Conservation (phyloP, 2,113 vertebrate genomes). For the Sula dactylatra region DNA sequence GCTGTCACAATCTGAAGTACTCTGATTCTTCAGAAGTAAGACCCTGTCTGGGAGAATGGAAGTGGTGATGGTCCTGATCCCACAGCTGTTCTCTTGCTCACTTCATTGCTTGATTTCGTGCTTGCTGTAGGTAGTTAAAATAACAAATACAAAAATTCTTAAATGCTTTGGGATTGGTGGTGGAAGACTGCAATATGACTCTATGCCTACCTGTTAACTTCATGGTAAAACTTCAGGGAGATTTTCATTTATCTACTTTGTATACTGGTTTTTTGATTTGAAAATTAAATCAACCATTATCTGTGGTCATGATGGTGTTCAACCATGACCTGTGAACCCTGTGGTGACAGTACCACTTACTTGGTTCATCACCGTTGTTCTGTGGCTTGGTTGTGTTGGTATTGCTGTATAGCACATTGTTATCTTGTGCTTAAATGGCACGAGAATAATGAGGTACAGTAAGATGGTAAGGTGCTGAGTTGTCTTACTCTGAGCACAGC, state of each 20-base stretch:
- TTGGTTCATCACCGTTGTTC: not conserved
- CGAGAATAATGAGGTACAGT: not conserved
- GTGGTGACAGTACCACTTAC: not conserved
- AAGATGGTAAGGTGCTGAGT: not conserved
- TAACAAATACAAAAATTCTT: not conserved
- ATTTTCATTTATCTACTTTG: not conserved
- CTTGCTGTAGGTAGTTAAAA: not conserved
- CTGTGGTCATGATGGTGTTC: not conserved
- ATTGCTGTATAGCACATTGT: rapidly evolving
- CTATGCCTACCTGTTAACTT: not conserved
- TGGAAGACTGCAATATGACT: not conserved
- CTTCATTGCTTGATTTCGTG: not conserved
- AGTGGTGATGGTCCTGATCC: not conserved
- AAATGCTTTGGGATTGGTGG: not conserved
- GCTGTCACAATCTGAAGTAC: not conserved
- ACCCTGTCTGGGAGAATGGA: not conserved
- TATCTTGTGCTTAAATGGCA: not conserved
- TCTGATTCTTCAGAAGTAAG: not conserved
- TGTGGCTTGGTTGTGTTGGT: not conserved
- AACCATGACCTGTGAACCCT: not conserved
- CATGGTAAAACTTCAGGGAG: not conserved
- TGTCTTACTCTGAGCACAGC: not conserved
- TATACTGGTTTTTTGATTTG: not conserved
- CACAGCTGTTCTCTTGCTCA: not conserved
- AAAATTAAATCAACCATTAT: not conserved